phyloP scores from a whole-genome alignment of 2,888 invertebrate genomes.

The Branchipolynoe longqiensis region DNA sequence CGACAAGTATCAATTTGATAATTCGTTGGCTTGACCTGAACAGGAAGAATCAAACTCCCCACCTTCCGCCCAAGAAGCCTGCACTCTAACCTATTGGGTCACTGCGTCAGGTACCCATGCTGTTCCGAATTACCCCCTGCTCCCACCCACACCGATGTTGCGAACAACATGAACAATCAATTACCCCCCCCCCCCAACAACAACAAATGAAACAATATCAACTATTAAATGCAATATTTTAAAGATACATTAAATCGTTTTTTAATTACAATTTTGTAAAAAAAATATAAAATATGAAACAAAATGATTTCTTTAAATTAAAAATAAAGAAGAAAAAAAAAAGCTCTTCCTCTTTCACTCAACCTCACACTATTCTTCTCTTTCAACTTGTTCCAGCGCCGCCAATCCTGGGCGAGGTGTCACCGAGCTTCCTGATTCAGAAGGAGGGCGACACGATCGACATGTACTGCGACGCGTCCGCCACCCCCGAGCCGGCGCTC shows the following conservation, averaged over 20 bases:
- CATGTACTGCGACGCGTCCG: conserved; percentile 97
- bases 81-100: too few species aligned
- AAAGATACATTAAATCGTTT: not conserved
- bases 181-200: too few species aligned
- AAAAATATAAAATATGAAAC: not conserved
- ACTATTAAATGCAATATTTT: too few species aligned
- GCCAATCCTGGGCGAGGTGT: conserved; percentile 66
- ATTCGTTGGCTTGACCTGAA: too few species aligned
- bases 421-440: conserved; percentile 68
- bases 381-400: conserved; percentile 64
- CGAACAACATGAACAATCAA: too few species aligned
- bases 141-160: too few species aligned
- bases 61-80: too few species aligned
- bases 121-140: too few species aligned
- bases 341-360: not conserved
- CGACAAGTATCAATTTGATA: too few species aligned
- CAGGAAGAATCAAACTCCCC: too few species aligned
- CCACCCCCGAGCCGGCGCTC: conserved; percentile 95
- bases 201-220: not conserved
- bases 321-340: not conserved
- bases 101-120: too few species aligned
- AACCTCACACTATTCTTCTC: not conserved
- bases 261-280: not conserved
- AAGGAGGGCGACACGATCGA: conserved; percentile 93
- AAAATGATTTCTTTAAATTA: not conserved